These are phyloP conservation scores for Chloroceryle inda DNA, from an alignment of 2,797 vertebrate genomes.

Conservation along the genomic window DNA sequence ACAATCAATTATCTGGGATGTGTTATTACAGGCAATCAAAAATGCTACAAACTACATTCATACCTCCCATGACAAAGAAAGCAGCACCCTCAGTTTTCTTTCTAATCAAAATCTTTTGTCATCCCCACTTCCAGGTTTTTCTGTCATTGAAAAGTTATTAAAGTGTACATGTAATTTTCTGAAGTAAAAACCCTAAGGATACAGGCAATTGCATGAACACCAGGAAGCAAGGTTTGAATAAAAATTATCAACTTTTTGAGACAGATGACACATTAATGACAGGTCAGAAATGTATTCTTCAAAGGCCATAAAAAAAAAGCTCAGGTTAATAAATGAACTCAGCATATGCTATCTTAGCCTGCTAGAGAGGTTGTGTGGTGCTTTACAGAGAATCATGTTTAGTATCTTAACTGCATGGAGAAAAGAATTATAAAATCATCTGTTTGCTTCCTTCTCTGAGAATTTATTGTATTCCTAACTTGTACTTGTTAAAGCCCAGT, in stretches of 20 bases:
- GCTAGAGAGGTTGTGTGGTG: background rate
- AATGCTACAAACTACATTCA: background rate
- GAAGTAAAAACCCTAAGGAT: background rate
- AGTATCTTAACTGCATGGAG: background rate
- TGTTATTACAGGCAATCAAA: background rate
- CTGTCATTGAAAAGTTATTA: background rate
- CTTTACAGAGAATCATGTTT: background rate
- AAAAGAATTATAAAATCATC: background rate
- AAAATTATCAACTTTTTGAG: background rate
- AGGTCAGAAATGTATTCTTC: background rate
- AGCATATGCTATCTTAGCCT: background rate
- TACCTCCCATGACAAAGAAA: background rate
- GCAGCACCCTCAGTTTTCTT: background rate
- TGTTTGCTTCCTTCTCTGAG: background rate
- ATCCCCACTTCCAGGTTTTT: background rate
- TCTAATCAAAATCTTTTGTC: background rate
- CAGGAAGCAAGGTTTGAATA: background rate
- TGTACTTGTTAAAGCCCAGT: background rate
- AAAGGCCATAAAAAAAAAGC: background rate
- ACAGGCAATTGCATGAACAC: rapidly evolving
- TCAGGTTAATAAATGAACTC: background rate
- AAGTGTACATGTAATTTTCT: background rate
- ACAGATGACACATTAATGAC: background rate
- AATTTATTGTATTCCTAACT: background rate
- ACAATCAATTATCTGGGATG: background rate